Evolutionary conservation across 1,140 invertebrate species (phyloP).

Genomic region (Rhopalosiphum maidis): DNA sequence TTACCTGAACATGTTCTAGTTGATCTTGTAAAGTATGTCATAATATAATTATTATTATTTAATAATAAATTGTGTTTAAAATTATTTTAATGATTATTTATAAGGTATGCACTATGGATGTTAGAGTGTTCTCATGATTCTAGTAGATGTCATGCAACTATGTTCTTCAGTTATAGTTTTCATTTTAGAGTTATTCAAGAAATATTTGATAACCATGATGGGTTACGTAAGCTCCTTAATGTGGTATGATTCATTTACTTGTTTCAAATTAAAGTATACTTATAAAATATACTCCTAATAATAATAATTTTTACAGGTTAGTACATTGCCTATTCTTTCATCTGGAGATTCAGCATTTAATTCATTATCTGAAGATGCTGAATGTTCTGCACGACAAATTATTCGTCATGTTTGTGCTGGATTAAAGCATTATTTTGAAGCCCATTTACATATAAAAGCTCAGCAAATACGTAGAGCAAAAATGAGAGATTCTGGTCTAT

Average conservation of each 20-base stretch:
- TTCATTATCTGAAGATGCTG: conserved; percentile 75
- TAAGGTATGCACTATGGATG: conserved; percentile 90
- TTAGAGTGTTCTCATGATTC: conserved; percentile 96
- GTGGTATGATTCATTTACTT: conserved; percentile 70
- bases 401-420: conserved; percentile 91
- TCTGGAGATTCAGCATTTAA: conserved; percentile 75
- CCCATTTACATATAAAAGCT: conserved; percentile 84
- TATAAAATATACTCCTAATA: neutral
- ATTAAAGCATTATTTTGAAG: conserved; percentile 90
- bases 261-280: neutral
- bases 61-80: neutral
- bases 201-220: conserved; percentile 92
- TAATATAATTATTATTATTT: neutral
- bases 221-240: conserved; percentile 90
- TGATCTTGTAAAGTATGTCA: conserved; percentile 76
- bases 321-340: conserved; percentile 80
- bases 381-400: conserved; percentile 91
- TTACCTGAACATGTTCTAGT: conserved; percentile 79
- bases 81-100: conserved; percentile 58
- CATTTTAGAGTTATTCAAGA: conserved; percentile 90
- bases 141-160: conserved; percentile 92
- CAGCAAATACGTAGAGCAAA: conserved; percentile 77
- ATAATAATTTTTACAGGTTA: conserved; percentile 69
- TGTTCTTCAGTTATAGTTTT: conserved; percentile 96
- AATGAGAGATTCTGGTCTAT: conserved; percentile 64